Evolutionary conservation across 2,113 vertebrate genomes (phyloP).

Genomic region (Phalacrocorax brasilianus): DNA sequence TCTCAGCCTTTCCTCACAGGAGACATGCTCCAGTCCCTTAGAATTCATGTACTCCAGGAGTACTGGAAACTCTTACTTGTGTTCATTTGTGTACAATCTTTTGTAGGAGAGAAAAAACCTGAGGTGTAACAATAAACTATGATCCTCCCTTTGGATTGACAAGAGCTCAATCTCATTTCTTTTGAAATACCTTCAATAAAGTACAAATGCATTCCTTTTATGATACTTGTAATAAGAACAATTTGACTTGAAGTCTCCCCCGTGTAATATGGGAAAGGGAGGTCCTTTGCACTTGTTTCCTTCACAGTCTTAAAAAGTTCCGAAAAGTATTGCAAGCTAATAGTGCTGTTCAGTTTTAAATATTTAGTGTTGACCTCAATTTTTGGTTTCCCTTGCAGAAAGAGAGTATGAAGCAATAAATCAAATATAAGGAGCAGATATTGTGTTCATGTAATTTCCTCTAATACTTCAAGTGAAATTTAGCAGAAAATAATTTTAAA

Average conservation of each 20-base stretch:
- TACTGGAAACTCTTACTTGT: background rate
- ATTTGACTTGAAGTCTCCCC: background rate
- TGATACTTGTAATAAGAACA: background rate
- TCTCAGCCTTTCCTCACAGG: background rate
- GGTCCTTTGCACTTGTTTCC: background rate
- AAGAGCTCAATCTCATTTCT: background rate
- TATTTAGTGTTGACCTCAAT: background rate
- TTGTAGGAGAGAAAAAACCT: background rate
- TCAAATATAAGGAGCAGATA: background rate
- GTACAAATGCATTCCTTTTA: background rate
- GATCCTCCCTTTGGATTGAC: background rate
- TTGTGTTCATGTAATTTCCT: background rate
- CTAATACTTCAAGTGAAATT: constrained; percentile 33
- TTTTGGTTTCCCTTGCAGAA: background rate
- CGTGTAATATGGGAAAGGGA: background rate
- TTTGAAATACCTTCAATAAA: background rate
- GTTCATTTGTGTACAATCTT: background rate
- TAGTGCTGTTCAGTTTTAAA: background rate
- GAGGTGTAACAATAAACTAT: background rate
- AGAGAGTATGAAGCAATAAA: background rate
- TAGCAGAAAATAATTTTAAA: constrained; percentile 26
- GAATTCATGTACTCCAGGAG: background rate
- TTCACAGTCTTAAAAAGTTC: background rate
- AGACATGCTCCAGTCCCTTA: background rate
- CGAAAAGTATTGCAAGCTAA: background rate